Evolutionary conservation across 2,888 invertebrate species (phyloP).

Genomic region (Phaonia tiefii): DNA sequence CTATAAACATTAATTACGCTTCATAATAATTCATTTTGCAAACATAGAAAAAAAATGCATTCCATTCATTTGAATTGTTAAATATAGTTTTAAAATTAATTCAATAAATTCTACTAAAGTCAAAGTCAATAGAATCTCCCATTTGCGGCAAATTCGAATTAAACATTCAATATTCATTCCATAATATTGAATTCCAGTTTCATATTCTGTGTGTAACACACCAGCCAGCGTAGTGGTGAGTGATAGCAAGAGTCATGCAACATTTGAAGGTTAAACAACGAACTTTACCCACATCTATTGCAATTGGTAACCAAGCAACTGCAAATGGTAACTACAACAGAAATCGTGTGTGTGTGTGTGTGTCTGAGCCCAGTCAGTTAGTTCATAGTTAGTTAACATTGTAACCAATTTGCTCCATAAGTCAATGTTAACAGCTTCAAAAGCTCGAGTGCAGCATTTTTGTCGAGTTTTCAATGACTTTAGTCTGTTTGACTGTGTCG

Average conservation of each 20-base stretch:
- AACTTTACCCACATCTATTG: constrained; percentile 77
- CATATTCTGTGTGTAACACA: too few species aligned
- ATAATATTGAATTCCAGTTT: too few species aligned
- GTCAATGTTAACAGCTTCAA: constrained; percentile 17
- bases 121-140: background rate
- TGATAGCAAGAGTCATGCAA: background rate
- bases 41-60: too few species aligned
- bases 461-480: background rate
- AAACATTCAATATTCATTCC: too few species aligned
- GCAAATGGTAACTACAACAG: background rate
- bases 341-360: background rate
- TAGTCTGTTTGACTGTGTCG: background rate
- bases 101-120: too few species aligned
- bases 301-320: background rate
- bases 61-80: too few species aligned
- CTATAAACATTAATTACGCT: too few species aligned
- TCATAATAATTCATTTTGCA: too few species aligned
- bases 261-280: constrained; percentile 73
- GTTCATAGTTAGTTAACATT: constrained; percentile 29
- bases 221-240: too few species aligned
- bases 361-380: background rate
- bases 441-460: constrained; percentile 16
- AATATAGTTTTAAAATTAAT: too few species aligned
- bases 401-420: constrained; percentile 36
- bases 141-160: background rate